Percentiles rank a stretch among this genome's conserved stretches.
These are phyloP conservation scores for Epinephelus awoara DNA, from an alignment of 2,797 vertebrate genomes.

Conservation along the genomic window DNA sequence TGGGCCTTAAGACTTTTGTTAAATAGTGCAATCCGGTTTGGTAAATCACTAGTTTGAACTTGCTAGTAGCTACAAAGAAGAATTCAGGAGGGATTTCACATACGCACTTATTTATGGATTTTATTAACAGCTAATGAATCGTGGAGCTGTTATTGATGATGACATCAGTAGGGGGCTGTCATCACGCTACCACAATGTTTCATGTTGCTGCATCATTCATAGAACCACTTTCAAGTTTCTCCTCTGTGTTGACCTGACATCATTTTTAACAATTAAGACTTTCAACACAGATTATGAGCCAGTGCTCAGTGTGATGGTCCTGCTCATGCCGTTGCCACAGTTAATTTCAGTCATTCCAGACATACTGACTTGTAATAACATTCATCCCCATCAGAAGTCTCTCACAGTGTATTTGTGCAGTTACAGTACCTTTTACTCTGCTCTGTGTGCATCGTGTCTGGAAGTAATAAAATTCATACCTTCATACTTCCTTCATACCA, in stretches of 20 bases:
- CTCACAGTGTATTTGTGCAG: slow-evolving; percentile 68
- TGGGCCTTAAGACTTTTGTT: no score
- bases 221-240: background rate
- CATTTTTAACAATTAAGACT: slow-evolving; percentile 35
- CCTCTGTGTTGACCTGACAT: background rate
- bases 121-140: background rate
- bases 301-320: slow-evolving; percentile 9
- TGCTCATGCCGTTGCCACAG: slow-evolving; percentile 12
- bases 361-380: slow-evolving; percentile 54
- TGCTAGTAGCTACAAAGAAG: background rate
- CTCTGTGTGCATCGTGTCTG: slow-evolving; percentile 68
- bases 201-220: background rate
- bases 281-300: slow-evolving; percentile 23
- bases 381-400: slow-evolving; percentile 59
- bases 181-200: slow-evolving; percentile 2
- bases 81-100: background rate
- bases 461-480: slow-evolving; percentile 84
- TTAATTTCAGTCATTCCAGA: slow-evolving; percentile 56
- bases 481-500: slow-evolving; percentile 78
- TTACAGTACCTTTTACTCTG: slow-evolving; percentile 59
- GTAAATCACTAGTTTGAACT: background rate
- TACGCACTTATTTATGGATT: background rate
- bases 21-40: background rate
- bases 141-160: background rate
- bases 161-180: slow-evolving; percentile 6